phyloP scores from a whole-genome alignment of 2,113 vertebrate species.

The Melanerpes aurifrons region DNA sequence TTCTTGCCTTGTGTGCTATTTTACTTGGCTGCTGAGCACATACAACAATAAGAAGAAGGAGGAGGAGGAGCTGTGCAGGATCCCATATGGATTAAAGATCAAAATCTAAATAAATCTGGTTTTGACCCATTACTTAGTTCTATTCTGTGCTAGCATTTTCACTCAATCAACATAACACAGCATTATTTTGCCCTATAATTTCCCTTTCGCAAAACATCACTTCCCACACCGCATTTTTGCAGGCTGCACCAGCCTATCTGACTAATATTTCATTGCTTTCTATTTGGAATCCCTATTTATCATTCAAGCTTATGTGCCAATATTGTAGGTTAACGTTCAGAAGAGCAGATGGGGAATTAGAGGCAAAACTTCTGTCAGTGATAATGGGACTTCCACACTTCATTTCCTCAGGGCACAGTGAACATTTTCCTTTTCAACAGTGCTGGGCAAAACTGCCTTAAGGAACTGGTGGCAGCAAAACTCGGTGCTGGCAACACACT shows the following conservation, averaged over 20 bases:
- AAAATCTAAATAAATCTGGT: not conserved
- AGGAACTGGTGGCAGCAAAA: not conserved
- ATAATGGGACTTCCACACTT: constrained; percentile 30
- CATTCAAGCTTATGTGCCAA: not conserved
- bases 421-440: constrained; percentile 27
- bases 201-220: not conserved
- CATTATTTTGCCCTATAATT: not conserved
- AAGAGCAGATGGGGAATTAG: constrained; percentile 53
- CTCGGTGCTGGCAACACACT: not conserved
- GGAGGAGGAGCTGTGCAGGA: not conserved
- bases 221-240: not conserved
- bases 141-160: not conserved
- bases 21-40: not conserved
- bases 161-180: not conserved
- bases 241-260: not conserved
- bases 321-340: constrained; percentile 25
- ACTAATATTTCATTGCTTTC: constrained; percentile 36
- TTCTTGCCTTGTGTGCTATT: constrained; percentile 17
- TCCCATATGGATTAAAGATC: not conserved
- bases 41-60: not conserved
- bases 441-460: not conserved
- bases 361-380: constrained; percentile 54
- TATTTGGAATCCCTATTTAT: constrained; percentile 41
- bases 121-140: not conserved
- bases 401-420: not conserved